These are phyloP conservation scores for Drosophila seguyi DNA, from an alignment of 1,140 invertebrate genomes.

Conservation along the genomic window DNA sequence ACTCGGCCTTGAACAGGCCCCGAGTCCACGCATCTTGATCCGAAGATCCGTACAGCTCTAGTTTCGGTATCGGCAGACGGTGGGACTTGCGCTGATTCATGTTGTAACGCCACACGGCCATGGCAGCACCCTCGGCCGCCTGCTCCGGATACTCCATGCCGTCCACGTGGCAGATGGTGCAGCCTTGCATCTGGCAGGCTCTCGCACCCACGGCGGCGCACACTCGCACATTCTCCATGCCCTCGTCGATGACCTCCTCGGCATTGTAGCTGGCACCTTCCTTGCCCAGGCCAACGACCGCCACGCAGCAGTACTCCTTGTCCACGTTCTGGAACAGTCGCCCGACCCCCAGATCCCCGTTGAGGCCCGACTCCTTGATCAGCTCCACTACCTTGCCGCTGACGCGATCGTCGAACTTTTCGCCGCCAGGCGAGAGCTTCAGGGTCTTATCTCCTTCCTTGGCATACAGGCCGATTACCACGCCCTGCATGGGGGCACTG, in stretches of 20 bases:
- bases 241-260: conserved; percentile 89
- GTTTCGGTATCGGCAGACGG: conserved; percentile 85
- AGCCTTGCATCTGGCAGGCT: conserved; percentile 87
- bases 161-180: conserved; percentile 88
- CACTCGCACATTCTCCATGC: conserved; percentile 84
- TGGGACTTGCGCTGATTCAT: conserved; percentile 87
- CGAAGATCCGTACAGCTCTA: conserved; percentile 85
- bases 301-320: conserved; percentile 87
- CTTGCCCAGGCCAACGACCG: conserved; percentile 89
- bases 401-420: conserved; percentile 73
- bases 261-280: conserved; percentile 87
- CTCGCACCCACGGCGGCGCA: conserved; percentile 87
- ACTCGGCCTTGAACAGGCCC: conserved; percentile 91
- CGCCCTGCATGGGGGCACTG: conserved; percentile 13
- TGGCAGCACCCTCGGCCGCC: conserved; percentile 90
- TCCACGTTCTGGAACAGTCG: conserved; percentile 88
- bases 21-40: conserved; percentile 88
- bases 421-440: conserved; percentile 60
- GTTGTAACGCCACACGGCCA: conserved; percentile 89
- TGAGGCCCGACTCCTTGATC: conserved; percentile 55
- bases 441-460: conserved; percentile 87
- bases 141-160: conserved; percentile 91
- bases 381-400: conserved; percentile 70
- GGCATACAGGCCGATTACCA: conserved; percentile 54
- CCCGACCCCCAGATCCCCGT: conserved; percentile 85